Percentiles rank a stretch among this genome's conserved stretches.
Conservation (phyloP, 2,113 vertebrate genomes). For the Planiliza haematocheilus region DNA sequence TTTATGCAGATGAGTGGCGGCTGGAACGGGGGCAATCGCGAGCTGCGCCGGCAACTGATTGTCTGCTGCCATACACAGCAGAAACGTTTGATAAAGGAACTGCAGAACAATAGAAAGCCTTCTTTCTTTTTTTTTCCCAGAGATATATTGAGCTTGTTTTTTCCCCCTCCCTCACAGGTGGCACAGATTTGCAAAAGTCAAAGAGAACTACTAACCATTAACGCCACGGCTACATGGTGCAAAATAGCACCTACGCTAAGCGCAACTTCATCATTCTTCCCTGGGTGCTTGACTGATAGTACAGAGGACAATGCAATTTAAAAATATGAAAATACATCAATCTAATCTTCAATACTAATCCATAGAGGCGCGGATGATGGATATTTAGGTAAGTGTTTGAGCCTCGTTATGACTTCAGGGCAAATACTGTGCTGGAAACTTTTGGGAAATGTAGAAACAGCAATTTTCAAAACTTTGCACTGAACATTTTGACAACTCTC, state of each 20-base stretch:
- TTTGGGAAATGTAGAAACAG: neutral
- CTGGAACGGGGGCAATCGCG: conserved; percentile 5
- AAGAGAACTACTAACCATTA: neutral
- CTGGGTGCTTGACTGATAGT: neutral
- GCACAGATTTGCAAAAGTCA: conserved; percentile 11
- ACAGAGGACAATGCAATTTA: neutral
- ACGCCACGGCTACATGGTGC: neutral
- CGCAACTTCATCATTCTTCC: neutral
- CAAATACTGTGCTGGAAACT: neutral
- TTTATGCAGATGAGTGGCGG: conserved; percentile 60
- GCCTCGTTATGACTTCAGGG: neutral
- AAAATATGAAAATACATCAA: neutral
- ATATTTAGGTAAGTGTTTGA: conserved; percentile 1
- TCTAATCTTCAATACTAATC: neutral
- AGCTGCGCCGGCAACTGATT: neutral
- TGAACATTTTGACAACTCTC: neutral
- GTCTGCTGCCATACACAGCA: conserved; percentile 3
- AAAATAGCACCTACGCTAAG: neutral
- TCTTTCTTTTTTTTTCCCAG: neutral
- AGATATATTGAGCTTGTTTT: conserved; percentile 6
- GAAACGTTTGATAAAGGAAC: conserved; percentile 5
- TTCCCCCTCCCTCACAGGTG: neutral
- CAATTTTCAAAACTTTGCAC: too few relatives aligned
- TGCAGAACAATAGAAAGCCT: conserved; percentile 9
- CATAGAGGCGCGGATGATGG: neutral